phyloP scores from a whole-genome alignment of 23 tunicate species.

The Styela clava region DNA sequence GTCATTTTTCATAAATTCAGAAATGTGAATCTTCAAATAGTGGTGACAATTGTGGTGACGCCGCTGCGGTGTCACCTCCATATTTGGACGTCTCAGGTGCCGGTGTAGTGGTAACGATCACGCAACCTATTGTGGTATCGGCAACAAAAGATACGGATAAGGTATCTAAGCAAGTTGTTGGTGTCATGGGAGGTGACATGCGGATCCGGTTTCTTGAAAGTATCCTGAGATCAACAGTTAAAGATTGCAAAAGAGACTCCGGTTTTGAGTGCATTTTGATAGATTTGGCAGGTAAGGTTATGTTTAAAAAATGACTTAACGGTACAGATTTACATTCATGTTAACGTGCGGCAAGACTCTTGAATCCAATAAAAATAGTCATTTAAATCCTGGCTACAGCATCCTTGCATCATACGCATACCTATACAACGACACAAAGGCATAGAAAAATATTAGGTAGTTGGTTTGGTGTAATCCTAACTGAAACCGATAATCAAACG shows the following conservation, averaged over 20 bases:
- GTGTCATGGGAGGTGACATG: slow-evolving; percentile 78
- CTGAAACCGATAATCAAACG: too few relatives aligned
- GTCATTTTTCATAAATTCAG: too few relatives aligned
- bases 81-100: slow-evolving; percentile 64
- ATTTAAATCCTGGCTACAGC: too few relatives aligned
- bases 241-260: slow-evolving; percentile 27
- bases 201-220: slow-evolving; percentile 29
- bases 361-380: too few relatives aligned
- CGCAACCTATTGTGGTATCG: slow-evolving; percentile 31
- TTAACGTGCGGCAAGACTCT: too few relatives aligned
- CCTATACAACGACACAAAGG: too few relatives aligned
- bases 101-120: slow-evolving; percentile 60
- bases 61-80: slow-evolving; percentile 70
- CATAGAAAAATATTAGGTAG: too few relatives aligned
- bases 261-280: slow-evolving; percentile 38
- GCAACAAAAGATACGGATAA: not conserved
- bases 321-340: too few relatives aligned
- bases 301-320: too few relatives aligned
- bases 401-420: too few relatives aligned
- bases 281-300: slow-evolving; percentile 51
- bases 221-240: slow-evolving; percentile 17
- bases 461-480: too few relatives aligned
- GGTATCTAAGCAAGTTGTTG: slow-evolving; percentile 33
- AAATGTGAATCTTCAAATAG: not conserved
- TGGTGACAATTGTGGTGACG: not conserved